These are phyloP conservation scores for Oligia latruncula DNA, from an alignment of 2,888 invertebrate genomes.

Conservation along the genomic window DNA sequence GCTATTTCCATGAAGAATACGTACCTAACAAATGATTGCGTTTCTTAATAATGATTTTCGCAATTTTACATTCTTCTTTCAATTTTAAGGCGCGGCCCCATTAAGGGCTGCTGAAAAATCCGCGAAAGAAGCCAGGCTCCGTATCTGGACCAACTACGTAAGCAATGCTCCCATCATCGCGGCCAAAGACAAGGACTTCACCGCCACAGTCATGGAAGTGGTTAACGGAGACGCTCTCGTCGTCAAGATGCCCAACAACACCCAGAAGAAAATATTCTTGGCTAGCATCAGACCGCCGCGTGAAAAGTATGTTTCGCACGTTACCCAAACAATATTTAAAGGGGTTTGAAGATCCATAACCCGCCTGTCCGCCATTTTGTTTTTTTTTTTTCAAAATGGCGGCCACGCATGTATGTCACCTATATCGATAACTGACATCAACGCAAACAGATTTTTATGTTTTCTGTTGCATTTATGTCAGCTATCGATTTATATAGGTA, in stretches of 20 bases:
- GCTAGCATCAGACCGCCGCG: constrained; percentile 98
- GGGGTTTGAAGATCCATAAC: not conserved
- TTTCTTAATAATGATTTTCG: not conserved
- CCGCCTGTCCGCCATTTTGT: not conserved
- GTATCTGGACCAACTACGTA: constrained; percentile 98
- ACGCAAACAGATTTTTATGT: not conserved
- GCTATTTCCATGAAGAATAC: not conserved
- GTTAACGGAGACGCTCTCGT: constrained; percentile 98
- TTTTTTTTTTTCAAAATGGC: not conserved
- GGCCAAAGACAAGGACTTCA: constrained; percentile 95
- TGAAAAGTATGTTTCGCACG: constrained; percentile 88
- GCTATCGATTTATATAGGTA: not conserved
- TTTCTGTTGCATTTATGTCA: not conserved
- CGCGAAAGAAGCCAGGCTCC: constrained; percentile 96
- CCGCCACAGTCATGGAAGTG: constrained; percentile 96
- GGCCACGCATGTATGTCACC: not conserved
- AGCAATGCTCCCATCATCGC: constrained; percentile 93
- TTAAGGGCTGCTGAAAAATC: constrained; percentile 95
- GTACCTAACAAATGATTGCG: not conserved
- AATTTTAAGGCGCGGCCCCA: constrained; percentile 92
- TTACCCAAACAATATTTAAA: not conserved
- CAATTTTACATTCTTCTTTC: constrained; percentile 1
- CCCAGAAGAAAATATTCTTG: constrained; percentile 97
- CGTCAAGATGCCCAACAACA: constrained; percentile 94
- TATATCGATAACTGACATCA: not conserved